A percentile compares a stretch with the other conserved stretches of the same genome.
phyloP scores from a whole-genome alignment of 2,797 vertebrate genomes.

The Esox lucius region DNA sequence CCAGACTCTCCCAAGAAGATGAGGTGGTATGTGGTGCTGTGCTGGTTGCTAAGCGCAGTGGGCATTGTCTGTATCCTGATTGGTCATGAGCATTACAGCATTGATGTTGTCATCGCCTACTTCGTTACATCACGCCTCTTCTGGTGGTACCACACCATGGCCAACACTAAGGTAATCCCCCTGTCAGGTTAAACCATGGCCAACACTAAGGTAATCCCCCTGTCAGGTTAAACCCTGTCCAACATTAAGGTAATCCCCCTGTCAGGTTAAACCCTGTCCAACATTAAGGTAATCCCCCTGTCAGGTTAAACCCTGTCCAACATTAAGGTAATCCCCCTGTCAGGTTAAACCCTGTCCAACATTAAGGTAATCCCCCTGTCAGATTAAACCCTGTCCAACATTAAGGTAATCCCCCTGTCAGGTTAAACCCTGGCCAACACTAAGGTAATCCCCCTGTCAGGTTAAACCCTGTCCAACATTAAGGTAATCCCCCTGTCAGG shows the following conservation, averaged over 20 bases:
- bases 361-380: too few species aligned
- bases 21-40: constrained; percentile 89
- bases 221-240: constrained; percentile 80
- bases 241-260: constrained; percentile 71
- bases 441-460: too few species aligned
- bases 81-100: constrained; percentile 91
- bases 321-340: too few species aligned
- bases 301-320: too few species aligned
- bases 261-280: constrained; percentile 89
- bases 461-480: too few species aligned
- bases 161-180: constrained; percentile 76
- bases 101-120: constrained; percentile 91
- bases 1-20: constrained; percentile 87
- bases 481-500: too few species aligned
- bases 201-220: constrained; percentile 72
- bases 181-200: constrained; percentile 80
- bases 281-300: constrained; percentile 75
- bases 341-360: too few species aligned
- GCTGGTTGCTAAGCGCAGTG: constrained; percentile 86
- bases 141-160: constrained; percentile 97
- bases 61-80: constrained; percentile 90
- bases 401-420: too few species aligned
- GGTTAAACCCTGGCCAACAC: too few species aligned
- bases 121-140: constrained; percentile 87
- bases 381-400: too few species aligned